phyloP scores from a whole-genome alignment of 2,888 invertebrate species.

The Hirudinaria manillensis region DNA sequence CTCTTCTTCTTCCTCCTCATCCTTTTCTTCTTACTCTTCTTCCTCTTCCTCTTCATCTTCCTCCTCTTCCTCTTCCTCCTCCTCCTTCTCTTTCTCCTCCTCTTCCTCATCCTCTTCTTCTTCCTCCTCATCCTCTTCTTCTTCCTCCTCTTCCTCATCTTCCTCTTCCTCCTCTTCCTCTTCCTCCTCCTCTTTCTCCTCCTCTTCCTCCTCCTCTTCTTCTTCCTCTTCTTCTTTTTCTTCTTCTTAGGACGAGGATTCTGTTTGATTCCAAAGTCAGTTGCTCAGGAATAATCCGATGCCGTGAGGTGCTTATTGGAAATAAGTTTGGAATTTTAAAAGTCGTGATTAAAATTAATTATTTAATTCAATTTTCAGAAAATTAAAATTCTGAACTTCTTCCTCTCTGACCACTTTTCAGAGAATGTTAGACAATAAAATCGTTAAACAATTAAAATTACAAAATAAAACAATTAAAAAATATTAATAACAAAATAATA shows the following conservation, averaged over 20 bases:
- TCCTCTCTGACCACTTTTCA: too few species aligned
- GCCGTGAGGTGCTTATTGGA: neutral
- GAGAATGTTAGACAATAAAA: too few species aligned
- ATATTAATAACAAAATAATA: too few species aligned
- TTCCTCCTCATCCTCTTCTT: constrained; percentile 7
- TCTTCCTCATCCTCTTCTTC: constrained; percentile 1
- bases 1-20: too few species aligned
- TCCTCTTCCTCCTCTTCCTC: constrained; percentile 9
- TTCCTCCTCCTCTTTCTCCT: constrained; percentile 3
- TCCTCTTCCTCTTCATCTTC: constrained; percentile 1
- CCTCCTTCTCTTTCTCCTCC: neutral
- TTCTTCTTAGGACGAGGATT: neutral
- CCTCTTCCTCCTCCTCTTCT: constrained; percentile 13
- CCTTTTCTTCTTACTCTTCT: too few species aligned
- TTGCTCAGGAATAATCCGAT: neutral
- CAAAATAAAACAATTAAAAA: too few species aligned
- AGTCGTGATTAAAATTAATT: too few species aligned
- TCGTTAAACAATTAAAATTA: too few species aligned
- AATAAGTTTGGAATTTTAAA: too few species aligned
- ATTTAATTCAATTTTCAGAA: neutral
- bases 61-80: neutral
- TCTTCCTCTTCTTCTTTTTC: constrained; percentile 14
- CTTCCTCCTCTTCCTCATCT: constrained; percentile 5
- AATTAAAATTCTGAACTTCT: neutral
- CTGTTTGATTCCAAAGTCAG: neutral